Evolutionary conservation across 2,888 invertebrate species (phyloP).

Genomic region (Yponomeuta plumbellus): DNA sequence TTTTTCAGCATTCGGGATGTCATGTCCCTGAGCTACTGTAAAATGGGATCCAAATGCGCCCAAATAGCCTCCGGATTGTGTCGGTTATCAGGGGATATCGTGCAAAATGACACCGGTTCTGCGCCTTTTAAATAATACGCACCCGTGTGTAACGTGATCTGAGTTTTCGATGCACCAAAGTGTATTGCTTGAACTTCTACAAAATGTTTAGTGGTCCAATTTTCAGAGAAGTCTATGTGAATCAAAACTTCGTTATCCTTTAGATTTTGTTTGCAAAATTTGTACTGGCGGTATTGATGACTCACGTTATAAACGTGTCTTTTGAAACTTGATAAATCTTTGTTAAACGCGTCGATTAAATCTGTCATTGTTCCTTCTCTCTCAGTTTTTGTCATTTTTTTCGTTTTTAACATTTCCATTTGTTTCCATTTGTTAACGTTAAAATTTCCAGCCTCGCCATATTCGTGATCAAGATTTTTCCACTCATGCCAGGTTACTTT

Average conservation of each 20-base stretch:
- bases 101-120: conserved; percentile 19
- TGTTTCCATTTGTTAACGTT: too few species aligned
- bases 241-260: conserved; percentile 8
- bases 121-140: conserved; percentile 19
- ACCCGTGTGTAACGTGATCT: conserved; percentile 27
- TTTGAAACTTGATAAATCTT: neutral
- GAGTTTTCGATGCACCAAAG: conserved; percentile 22
- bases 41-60: conserved; percentile 24
- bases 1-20: too few species aligned
- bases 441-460: neutral
- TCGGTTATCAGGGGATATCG: conserved; percentile 20
- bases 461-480: neutral
- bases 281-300: neutral
- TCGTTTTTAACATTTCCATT: too few species aligned
- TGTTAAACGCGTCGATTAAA: neutral
- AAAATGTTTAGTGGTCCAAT: neutral
- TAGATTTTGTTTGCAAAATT: conserved; percentile 3
- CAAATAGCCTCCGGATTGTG: conserved; percentile 26
- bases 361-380: neutral
- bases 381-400: neutral
- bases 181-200: conserved; percentile 24
- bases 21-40: too few species aligned
- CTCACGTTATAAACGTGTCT: neutral
- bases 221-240: conserved; percentile 10
- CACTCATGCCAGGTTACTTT: neutral